Evolutionary conservation across 1,140 invertebrate species (phyloP), one percentile per base, ranked within the genome.

Genomic region (Sycophaga agraensis): DNA sequence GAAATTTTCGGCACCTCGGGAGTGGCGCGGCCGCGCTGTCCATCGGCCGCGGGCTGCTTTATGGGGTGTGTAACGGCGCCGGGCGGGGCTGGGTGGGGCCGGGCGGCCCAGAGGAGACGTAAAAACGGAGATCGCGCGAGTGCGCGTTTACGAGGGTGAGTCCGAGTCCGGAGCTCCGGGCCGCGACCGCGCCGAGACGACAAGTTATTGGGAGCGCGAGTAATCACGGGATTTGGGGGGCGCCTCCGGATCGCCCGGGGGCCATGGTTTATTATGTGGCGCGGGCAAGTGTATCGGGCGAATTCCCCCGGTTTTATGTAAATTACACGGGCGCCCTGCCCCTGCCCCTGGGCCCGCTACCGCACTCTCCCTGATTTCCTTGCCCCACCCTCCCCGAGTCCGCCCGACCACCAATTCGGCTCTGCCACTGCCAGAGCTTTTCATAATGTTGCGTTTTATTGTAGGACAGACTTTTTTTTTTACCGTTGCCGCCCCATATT

Each of bases 11-110:
- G n/a, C n/a, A n/a, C n/a, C n/a, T n/a, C n/a, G n/a, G n/a, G n/a
- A n/a, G n/a, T 22, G 34, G 34, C 3, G 4, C 2, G 28, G 14
- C 12, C 19, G 14, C 3, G 9, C n/a, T 9, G 45, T 49, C 31
- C 17, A 31, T 16, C 40, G 31, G 53, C 43, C 24, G 53, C 53
- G 28, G 21, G 1, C 50, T 67, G 67, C 66, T 75, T 73, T 71
- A 73, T 70, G 73, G 68, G 71, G 71, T 71, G 72, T 71, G 69
- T 70, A 72, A 75, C 69, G 66, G 68, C 64, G 62, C 65, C 61
- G 66, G 65, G 65, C 65, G 67, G 64, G 53, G 49, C 63, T 14
- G 45, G 35, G 64, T 59, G 61, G 5, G 28, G 28, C 5, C 28
- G 28, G 5, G 28, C 28, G 28, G 59, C 73, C 71, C 73, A 70